Conservation (phyloP, 2,113 vertebrate genomes). For the Rhinopomastus cyanomelas region DNA sequence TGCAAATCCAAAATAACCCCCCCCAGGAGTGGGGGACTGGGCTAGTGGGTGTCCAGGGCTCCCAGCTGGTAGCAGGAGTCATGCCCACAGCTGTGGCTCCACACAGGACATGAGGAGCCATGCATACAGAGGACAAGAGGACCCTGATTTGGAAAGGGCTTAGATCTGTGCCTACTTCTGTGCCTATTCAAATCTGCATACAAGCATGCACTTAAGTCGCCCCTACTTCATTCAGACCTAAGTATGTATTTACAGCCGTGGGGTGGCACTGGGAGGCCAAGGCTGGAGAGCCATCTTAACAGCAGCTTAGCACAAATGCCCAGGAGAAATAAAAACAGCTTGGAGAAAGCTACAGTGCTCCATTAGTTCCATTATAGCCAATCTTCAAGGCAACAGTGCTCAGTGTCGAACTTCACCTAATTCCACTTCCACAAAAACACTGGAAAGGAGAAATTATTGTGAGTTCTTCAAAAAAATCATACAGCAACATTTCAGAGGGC, state of each 20-base stretch:
- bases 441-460: background rate
- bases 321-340: background rate
- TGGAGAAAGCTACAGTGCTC: background rate
- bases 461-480: background rate
- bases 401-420: background rate
- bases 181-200: background rate
- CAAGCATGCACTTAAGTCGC: background rate
- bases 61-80: background rate
- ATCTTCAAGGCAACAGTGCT: background rate
- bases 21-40: background rate
- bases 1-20: background rate
- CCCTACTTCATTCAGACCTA: background rate
- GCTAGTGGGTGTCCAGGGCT: background rate
- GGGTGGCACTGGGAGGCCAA: background rate
- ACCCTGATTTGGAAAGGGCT: background rate
- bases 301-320: background rate
- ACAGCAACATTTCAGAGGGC: background rate
- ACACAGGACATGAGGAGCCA: rapidly evolving
- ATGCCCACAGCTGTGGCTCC: background rate
- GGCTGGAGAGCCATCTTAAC: background rate
- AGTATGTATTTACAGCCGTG: background rate
- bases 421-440: background rate
- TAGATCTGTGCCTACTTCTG: background rate
- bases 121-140: background rate
- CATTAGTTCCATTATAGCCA: background rate